These are phyloP conservation scores for Brachionus rubens DNA, from an alignment of 1,140 invertebrate species.

Conservation along the genomic window DNA sequence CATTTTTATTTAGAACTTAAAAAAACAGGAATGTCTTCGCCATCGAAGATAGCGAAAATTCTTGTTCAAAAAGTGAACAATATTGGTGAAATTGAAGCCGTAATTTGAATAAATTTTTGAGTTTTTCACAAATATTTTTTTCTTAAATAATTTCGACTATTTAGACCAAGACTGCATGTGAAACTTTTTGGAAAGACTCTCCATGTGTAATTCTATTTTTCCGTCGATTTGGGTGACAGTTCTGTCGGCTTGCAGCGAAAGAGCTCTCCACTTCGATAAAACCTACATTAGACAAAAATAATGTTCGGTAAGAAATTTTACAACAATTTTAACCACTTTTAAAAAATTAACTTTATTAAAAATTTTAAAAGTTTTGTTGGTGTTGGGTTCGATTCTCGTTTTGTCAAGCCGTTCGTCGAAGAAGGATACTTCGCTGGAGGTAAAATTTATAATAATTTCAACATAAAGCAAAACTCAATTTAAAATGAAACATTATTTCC, in stretches of 20 bases:
- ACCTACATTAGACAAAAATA: constrained; percentile 18
- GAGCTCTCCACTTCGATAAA: constrained; percentile 37
- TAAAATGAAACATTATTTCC: not conserved
- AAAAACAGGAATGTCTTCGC: constrained; percentile 42
- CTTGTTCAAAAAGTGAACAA: constrained; percentile 41
- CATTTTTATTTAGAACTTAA: not conserved
- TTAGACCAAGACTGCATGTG: constrained; percentile 27
- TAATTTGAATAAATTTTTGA: no score
- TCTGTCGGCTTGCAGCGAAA: constrained; percentile 41
- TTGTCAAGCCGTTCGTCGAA: constrained; percentile 44
- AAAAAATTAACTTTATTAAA: not conserved
- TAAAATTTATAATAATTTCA: not conserved
- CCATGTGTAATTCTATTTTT: constrained; percentile 46
- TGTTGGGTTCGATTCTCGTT: constrained; percentile 40
- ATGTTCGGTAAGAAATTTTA: not conserved
- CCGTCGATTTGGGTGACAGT: constrained; percentile 44
- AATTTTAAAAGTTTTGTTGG: constrained; percentile 17
- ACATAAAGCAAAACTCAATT: not conserved
- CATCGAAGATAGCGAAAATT: constrained; percentile 45
- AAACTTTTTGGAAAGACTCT: constrained; percentile 43
- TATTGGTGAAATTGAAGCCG: not conserved
- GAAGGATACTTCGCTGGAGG: constrained; percentile 37
- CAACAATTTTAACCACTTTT: not conserved
- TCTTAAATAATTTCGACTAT: not conserved
- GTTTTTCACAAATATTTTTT: not conserved